Evolutionary conservation across 2,797 vertebrate genomes (phyloP).

Genomic region (Poeciliopsis gracilis): DNA sequence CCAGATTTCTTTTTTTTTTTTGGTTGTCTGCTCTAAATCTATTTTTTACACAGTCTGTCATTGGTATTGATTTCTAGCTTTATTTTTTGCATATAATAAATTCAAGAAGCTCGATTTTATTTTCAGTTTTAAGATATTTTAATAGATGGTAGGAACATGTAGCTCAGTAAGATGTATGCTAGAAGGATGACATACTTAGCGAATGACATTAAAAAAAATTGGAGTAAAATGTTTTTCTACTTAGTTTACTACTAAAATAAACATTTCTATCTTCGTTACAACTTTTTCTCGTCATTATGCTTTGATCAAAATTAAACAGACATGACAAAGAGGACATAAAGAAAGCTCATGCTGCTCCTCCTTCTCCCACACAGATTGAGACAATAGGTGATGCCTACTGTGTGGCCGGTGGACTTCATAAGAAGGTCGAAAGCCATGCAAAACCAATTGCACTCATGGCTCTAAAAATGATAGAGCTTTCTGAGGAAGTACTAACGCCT

Average conservation of each 20-base stretch:
- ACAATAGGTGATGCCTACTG: conserved; percentile 99
- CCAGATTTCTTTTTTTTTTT: conserved; percentile 15
- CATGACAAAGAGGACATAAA: too few species aligned
- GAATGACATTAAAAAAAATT: not conserved
- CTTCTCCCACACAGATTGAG: conserved; percentile 86
- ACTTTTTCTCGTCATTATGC: too few species aligned
- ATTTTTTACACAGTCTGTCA: conserved; percentile 15
- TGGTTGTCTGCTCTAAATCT: conserved; percentile 13
- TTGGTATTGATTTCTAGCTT: conserved; percentile 10
- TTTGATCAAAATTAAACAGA: too few species aligned
- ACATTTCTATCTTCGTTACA: not conserved
- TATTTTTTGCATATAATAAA: not conserved
- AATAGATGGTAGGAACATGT: not conserved
- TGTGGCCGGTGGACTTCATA: conserved; percentile 94
- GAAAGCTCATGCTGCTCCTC: not conserved
- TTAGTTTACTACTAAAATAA: not conserved
- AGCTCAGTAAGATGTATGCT: not conserved
- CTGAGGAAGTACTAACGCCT: conserved; percentile 96
- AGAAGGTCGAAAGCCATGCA: conserved; percentile 94
- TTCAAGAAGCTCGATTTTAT: not conserved
- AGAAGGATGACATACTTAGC: not conserved
- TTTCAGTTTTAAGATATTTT: not conserved
- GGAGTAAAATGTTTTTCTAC: not conserved
- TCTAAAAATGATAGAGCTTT: conserved; percentile 99
- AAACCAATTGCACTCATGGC: conserved; percentile 97